These are phyloP conservation scores for Drosophila nigromelanica DNA, from an alignment of 1,140 invertebrate species.

Conservation along the genomic window DNA sequence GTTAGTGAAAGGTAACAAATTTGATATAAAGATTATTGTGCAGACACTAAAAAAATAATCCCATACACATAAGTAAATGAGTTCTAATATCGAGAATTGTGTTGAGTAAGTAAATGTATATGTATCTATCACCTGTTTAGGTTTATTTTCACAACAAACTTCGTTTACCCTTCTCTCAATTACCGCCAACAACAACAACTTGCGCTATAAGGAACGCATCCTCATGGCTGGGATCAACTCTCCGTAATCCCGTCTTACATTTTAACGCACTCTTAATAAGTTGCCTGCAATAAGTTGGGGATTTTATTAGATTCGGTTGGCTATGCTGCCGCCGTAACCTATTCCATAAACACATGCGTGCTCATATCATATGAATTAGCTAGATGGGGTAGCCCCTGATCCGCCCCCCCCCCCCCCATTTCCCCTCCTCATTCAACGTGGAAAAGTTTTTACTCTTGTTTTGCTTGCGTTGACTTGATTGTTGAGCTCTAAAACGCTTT, in stretches of 20 bases:
- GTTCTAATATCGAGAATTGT: no score
- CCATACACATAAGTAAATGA: no score
- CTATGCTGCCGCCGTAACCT: not conserved
- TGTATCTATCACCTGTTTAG: no score
- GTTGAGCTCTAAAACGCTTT: constrained; percentile 44
- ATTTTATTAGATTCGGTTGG: not conserved
- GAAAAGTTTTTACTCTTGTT: constrained; percentile 18
- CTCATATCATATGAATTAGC: constrained; percentile 8
- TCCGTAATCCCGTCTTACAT: not conserved
- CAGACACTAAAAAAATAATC: no score
- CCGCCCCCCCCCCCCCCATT: no score
- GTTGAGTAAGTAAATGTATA: no score
- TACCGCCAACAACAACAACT: not conserved
- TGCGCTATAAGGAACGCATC: not conserved
- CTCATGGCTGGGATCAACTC: not conserved
- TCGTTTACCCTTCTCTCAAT: no score
- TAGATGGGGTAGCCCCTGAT: not conserved
- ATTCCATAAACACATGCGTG: constrained; percentile 3
- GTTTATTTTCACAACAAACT: no score
- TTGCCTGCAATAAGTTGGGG: not conserved
- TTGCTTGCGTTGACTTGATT: constrained; percentile 19
- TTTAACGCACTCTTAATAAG: constrained; percentile 7
- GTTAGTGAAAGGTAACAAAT: no score
- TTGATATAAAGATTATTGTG: no score
- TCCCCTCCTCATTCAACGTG: not conserved